Base-by-base conservation (phyloP, 2,888 invertebrate genomes). In the Cremastinae sp. region DNA sequence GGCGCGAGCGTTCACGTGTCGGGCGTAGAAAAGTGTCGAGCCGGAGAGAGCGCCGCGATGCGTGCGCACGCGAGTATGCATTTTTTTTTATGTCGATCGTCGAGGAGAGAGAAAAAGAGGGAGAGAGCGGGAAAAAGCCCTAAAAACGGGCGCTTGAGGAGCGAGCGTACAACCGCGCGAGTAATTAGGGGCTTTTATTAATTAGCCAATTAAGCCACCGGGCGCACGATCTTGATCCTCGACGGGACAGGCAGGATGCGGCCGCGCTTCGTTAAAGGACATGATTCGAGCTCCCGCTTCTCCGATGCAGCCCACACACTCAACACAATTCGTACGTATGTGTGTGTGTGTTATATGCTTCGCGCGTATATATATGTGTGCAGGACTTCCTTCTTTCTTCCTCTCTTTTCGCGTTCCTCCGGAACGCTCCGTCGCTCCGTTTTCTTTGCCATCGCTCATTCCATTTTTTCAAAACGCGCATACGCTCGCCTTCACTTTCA, bases 131-230 rank as follows among this genome's bases (percentile, higher is more conserved):
- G 66, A 65, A 72, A 66, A 79, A 71, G 73, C 78, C 81, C 82
- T 81, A 82, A 84, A 84, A 83, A 83, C 76, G 79, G 18, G 77
- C 74, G 78, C 75, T 77, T 78, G 75, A 28, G 28, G 28, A 28
- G 28, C 28, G 28, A 28, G 71, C 80, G 58, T 77, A 79, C 73
- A 79, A 80, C 78, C 71, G 28, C 71, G 28, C 28, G 74, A 70
- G 81, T 86, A 87, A 87, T 87, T 86, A 86, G 83, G 82, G 79
- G 74, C 80, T 83, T 83, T 85, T 88, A 87, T 87, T 87, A 88
- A 88, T 88, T 87, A 87, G 85, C 85, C 83, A 86, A 86, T 88
- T 88, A 87, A 84, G 79, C 79, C 80, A 28, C 28, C 28, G 28
- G 28, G 76, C 79, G 64, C 80, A 79, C 81, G 81, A 87, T 87